A percentile compares a stretch with the other conserved stretches of the same genome.
These are phyloP conservation scores for Lysiphlebus fabarum DNA, from an alignment of 1,140 invertebrate species.

Conservation along the genomic window DNA sequence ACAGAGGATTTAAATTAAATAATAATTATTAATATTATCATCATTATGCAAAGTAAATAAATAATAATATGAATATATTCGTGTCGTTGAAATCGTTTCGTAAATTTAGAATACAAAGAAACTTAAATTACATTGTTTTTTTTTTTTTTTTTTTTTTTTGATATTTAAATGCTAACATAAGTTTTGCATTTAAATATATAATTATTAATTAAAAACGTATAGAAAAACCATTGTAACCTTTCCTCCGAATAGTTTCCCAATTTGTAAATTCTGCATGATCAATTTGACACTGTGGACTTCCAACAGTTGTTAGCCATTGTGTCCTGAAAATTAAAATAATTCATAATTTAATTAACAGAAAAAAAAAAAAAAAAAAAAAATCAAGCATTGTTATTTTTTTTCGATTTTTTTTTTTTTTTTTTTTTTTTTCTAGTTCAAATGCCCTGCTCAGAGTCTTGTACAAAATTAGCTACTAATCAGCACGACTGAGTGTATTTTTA, in stretches of 20 bases:
- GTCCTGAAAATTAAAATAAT: conserved; percentile 61
- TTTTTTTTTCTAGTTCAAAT: conserved; percentile 11
- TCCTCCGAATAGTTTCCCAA: conserved; percentile 72
- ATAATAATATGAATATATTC: not conserved
- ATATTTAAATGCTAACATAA: not conserved
- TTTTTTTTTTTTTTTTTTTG: not conserved
- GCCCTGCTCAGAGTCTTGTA: not conserved
- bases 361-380: conserved; percentile 6
- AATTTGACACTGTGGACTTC: conserved; percentile 81
- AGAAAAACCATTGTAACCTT: conserved; percentile 76
- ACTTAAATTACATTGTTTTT: too few species aligned
- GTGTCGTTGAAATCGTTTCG: conserved; percentile 2
- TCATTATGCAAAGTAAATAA: too few species aligned
- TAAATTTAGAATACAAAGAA: not conserved
- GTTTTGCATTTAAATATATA: not conserved
- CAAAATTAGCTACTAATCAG: conserved; percentile 22
- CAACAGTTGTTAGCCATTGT: conserved; percentile 77
- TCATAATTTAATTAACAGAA: conserved; percentile 2
- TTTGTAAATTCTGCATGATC: conserved; percentile 78
- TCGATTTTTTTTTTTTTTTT: not conserved
- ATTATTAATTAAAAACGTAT: conserved; percentile 70
- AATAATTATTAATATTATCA: too few species aligned
- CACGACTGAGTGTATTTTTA: conserved; percentile 18
- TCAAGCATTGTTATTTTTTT: not conserved
- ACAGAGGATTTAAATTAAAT: not conserved